These are phyloP conservation scores for Rhopalosiphum maidis DNA, from an alignment of 1,140 invertebrate genomes.

Conservation along the genomic window DNA sequence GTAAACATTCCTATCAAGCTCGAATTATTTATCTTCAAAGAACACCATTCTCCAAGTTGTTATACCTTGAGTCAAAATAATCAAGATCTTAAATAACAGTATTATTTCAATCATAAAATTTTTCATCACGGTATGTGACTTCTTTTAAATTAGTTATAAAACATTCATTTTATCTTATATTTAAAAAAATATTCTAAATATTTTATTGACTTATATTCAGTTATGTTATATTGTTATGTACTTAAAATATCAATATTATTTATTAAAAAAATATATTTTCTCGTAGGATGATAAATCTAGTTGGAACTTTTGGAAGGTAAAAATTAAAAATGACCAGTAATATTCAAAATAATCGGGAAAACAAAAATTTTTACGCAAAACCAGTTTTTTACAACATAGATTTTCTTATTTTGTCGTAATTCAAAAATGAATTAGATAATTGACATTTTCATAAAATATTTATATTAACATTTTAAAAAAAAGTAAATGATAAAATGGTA, in stretches of 20 bases:
- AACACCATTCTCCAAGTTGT: background rate
- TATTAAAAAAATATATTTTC: background rate
- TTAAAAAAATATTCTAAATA: background rate
- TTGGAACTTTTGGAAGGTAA: too few relatives aligned
- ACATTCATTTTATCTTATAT: background rate
- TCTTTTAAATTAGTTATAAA: background rate
- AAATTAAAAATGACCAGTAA: too few relatives aligned
- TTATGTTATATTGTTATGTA: background rate
- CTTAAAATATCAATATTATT: background rate
- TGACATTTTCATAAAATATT: too few relatives aligned
- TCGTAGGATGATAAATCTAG: too few relatives aligned
- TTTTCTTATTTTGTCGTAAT: too few relatives aligned
- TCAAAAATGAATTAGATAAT: too few relatives aligned
- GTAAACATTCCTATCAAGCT: background rate
- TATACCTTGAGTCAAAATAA: background rate
- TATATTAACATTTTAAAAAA: too few relatives aligned
- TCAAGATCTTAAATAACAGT: background rate
- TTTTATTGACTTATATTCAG: background rate
- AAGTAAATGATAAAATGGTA: too few relatives aligned
- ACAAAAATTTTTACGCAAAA: too few relatives aligned
- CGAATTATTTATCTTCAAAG: background rate
- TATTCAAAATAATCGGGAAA: too few relatives aligned
- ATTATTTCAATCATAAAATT: background rate
- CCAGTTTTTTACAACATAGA: too few relatives aligned
- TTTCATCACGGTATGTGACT: background rate